Evolutionary conservation across 2,797 vertebrate genomes (phyloP).

Genomic region (Pantherophis vulpinus): DNA sequence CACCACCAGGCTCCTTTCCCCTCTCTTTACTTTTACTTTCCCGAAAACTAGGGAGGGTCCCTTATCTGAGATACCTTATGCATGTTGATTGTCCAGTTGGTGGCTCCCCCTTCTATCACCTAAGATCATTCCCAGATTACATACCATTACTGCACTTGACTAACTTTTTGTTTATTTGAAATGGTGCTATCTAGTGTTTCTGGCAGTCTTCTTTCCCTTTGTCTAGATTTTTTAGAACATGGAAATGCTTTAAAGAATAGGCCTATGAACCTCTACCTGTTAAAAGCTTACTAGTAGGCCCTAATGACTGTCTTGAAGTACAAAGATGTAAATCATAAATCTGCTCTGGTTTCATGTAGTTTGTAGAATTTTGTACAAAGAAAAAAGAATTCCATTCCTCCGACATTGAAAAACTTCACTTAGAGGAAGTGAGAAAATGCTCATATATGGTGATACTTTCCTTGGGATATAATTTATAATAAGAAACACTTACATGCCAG

Average conservation of each 20-base stretch:
- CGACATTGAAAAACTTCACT: background rate
- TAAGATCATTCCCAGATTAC: background rate
- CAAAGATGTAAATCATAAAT: background rate
- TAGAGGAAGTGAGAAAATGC: fast-evolving
- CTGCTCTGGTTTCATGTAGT: background rate
- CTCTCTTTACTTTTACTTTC: background rate
- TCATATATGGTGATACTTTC: background rate
- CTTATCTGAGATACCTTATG: background rate
- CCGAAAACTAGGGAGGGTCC: background rate
- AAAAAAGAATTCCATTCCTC: background rate
- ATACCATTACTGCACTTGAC: background rate
- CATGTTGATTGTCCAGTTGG: background rate
- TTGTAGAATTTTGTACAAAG: background rate
- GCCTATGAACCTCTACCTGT: background rate
- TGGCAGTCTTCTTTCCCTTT: background rate
- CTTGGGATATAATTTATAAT: background rate
- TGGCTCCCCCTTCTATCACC: background rate
- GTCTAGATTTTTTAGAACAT: background rate
- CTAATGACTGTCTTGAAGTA: background rate
- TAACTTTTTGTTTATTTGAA: background rate
- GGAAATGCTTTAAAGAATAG: background rate
- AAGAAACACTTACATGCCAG: background rate
- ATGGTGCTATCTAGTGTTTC: background rate
- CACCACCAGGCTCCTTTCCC: background rate
- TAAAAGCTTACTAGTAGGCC: background rate